Conservation (phyloP, 53 echinoderm and acorn worm species). For the Patiria pectinifera region DNA sequence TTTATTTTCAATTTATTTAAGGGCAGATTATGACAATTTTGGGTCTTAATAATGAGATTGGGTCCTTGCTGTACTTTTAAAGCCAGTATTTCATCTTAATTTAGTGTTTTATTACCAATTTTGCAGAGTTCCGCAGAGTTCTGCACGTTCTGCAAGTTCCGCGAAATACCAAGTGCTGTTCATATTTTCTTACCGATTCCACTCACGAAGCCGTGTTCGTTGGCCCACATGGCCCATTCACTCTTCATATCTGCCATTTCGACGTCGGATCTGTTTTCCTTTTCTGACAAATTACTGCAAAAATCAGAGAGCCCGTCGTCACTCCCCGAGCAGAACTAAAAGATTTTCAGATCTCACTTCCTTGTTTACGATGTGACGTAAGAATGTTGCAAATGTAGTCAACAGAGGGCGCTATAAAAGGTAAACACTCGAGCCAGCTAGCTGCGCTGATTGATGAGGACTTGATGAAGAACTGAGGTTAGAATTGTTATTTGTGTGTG, state of each 20-base stretch:
- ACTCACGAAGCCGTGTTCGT: slow-evolving; percentile 94
- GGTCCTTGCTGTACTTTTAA: too few species aligned
- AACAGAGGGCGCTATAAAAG: slow-evolving; percentile 14
- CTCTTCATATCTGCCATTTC: slow-evolving; percentile 56
- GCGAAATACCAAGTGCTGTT: not conserved
- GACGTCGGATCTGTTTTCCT: not conserved
- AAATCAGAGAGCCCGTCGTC: not conserved
- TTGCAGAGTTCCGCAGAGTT: too few species aligned
- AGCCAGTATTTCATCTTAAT: too few species aligned
- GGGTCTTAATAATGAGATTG: too few species aligned
- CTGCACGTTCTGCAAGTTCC: too few species aligned
- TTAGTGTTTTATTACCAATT: too few species aligned
- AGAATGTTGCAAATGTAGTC: not conserved
- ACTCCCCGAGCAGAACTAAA: not conserved
- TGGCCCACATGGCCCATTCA: slow-evolving; percentile 99
- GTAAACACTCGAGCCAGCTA: too few species aligned
- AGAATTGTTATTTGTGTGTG: too few species aligned
- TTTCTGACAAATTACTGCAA: not conserved
- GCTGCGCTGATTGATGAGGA: too few species aligned
- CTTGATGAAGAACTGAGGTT: too few species aligned
- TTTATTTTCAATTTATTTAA: too few species aligned
- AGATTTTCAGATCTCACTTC: slow-evolving; percentile 5
- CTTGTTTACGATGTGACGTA: not conserved
- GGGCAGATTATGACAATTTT: too few species aligned
- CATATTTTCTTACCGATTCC: slow-evolving; percentile 78